Percentiles rank a stretch among this genome's conserved stretches.
These are phyloP conservation scores for Drosophila nigromelanica DNA, from an alignment of 1,140 invertebrate genomes.

Conservation along the genomic window DNA sequence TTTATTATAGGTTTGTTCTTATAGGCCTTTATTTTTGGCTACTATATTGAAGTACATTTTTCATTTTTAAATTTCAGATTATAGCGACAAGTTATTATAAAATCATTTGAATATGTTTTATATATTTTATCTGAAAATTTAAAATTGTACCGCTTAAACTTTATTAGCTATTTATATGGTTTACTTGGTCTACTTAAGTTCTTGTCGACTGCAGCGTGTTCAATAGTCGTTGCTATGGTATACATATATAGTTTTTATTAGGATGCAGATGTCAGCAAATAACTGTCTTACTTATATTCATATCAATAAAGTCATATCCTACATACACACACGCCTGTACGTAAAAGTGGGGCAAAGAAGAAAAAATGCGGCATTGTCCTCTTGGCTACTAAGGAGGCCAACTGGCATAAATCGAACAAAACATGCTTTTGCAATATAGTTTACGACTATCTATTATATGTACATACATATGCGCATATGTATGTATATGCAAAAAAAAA, in stretches of 20 bases:
- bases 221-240: constrained; percentile 15
- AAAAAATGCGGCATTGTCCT: constrained; percentile 35
- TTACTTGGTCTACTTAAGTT: background rate
- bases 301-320: constrained; percentile 74
- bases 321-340: constrained; percentile 31
- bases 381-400: constrained; percentile 39
- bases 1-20: too few relatives aligned
- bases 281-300: constrained; percentile 62
- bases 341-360: constrained; percentile 63
- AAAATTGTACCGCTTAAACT: too few relatives aligned
- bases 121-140: too few relatives aligned
- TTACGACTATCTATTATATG: constrained; percentile 43
- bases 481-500: constrained; percentile 11
- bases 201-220: constrained; percentile 8
- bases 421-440: constrained; percentile 42
- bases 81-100: too few relatives aligned
- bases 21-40: too few relatives aligned
- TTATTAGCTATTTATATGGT: too few relatives aligned
- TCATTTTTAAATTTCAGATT: too few relatives aligned
- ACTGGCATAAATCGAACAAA: constrained; percentile 34
- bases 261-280: constrained; percentile 58
- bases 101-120: too few relatives aligned
- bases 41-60: too few relatives aligned
- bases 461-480: constrained; percentile 14
- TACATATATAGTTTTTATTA: constrained; percentile 34